These are phyloP conservation scores for Gallinago stenura DNA, from an alignment of 2,797 vertebrate genomes.

Conservation along the genomic window DNA sequence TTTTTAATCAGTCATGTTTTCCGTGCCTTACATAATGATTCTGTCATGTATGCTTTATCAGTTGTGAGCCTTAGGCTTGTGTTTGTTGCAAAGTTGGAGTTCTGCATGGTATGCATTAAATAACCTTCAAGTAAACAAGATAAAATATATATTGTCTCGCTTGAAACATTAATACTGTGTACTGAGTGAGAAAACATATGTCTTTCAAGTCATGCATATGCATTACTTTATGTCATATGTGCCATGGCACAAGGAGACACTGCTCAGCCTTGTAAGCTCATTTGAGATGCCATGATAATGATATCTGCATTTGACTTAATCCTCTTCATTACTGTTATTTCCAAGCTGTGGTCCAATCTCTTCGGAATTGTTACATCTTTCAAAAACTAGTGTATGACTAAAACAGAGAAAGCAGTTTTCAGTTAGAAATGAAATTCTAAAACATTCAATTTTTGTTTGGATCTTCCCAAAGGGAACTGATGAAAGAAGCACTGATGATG, in stretches of 20 bases:
- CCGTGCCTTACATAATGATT: neutral
- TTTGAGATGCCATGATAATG: neutral
- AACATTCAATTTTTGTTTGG: neutral
- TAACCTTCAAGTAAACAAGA: neutral
- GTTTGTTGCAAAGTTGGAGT: neutral
- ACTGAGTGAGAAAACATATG: neutral
- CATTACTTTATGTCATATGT: accelerated
- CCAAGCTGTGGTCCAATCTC: neutral
- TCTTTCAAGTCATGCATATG: neutral
- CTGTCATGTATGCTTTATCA: neutral
- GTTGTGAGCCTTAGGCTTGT: neutral
- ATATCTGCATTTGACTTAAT: neutral
- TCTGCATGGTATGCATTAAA: neutral
- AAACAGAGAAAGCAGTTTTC: neutral
- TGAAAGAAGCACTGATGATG: neutral
- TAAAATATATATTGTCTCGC: neutral
- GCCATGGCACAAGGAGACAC: neutral
- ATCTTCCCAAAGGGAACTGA: neutral
- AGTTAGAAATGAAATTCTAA: accelerated
- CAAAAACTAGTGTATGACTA: neutral
- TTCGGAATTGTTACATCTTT: neutral
- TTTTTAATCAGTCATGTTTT: neutral
- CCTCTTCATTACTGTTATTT: neutral
- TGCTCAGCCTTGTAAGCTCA: neutral
- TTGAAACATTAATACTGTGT: neutral